Conservation (phyloP, 2,113 vertebrate species). For the Melanostigma gelatinosum region DNA sequence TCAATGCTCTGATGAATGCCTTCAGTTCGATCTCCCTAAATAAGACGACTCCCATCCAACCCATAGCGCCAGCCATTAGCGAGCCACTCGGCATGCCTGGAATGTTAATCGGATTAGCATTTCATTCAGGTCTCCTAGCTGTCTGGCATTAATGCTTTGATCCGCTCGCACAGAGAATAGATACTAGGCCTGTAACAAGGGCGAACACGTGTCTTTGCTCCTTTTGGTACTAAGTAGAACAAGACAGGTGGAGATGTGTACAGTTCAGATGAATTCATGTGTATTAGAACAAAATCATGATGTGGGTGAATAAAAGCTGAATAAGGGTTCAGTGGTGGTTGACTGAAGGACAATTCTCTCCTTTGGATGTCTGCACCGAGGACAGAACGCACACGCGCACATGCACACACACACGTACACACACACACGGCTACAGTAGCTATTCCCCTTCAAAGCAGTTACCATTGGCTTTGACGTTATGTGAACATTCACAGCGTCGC, state of each 20-base stretch:
- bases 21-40: constrained; percentile 76
- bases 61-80: constrained; percentile 68
- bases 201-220: constrained; percentile 62
- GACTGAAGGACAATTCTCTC: constrained; percentile 15
- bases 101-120: constrained; percentile 79
- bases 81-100: constrained; percentile 54
- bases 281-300: constrained; percentile 36
- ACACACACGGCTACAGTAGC: constrained; percentile 4
- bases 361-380: background rate
- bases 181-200: constrained; percentile 61
- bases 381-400: background rate
- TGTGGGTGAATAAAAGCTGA: constrained; percentile 30
- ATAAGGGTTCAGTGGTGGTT: constrained; percentile 26
- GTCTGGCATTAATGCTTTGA: constrained; percentile 72
- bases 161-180: constrained; percentile 61
- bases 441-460: constrained; percentile 57
- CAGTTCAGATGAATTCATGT: constrained; percentile 41
- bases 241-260: constrained; percentile 50
- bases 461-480: constrained; percentile 51
- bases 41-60: constrained; percentile 75
- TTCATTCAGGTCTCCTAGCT: constrained; percentile 72
- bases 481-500: constrained; percentile 22
- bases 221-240: constrained; percentile 50
- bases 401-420: background rate
- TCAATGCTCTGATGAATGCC: constrained; percentile 77